Conservation (phyloP, 2,888 invertebrate genomes). For the Lypha dubia region DNA sequence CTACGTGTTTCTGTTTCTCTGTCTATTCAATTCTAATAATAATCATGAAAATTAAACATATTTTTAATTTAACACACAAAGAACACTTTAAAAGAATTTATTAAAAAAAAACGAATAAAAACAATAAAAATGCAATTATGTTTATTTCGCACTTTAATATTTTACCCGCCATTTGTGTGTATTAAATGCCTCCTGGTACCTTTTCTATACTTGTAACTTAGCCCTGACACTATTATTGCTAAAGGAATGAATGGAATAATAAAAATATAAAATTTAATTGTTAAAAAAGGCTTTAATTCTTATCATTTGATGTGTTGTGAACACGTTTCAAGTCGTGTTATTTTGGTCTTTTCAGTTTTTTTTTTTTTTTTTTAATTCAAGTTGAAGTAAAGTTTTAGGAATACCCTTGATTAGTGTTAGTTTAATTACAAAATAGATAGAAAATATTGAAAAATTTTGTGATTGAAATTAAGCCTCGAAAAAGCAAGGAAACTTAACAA, state of each 20-base stretch:
- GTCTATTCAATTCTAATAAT: neutral
- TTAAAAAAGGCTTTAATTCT: conserved; percentile 53
- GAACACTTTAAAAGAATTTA: conserved; percentile 20
- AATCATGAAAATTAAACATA: conserved; percentile 4
- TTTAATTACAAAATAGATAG: too few relatives aligned
- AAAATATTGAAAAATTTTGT: too few relatives aligned
- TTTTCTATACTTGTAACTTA: conserved; percentile 10
- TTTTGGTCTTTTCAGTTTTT: conserved; percentile 5
- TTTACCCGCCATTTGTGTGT: conserved; percentile 17
- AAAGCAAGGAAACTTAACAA: too few relatives aligned
- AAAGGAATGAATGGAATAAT: conserved; percentile 40
- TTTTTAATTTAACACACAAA: conserved; percentile 23
- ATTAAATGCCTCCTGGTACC: too few relatives aligned
- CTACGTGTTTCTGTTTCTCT: neutral
- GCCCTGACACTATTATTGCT: conserved; percentile 55
- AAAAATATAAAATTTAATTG: neutral
- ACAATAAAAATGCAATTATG: conserved; percentile 19
- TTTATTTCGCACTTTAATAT: conserved; percentile 42
- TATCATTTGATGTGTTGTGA: conserved; percentile 47
- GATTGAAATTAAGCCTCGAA: too few relatives aligned
- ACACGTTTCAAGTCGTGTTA: conserved; percentile 49
- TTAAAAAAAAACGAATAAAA: neutral
- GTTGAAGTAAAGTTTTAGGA: conserved; percentile 3
- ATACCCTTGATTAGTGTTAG: conserved; percentile 2
- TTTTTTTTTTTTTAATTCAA: neutral